Percentiles rank a stretch among this genome's conserved stretches.
phyloP scores from a whole-genome alignment of 1,140 invertebrate species.

The Manduca sexta region DNA sequence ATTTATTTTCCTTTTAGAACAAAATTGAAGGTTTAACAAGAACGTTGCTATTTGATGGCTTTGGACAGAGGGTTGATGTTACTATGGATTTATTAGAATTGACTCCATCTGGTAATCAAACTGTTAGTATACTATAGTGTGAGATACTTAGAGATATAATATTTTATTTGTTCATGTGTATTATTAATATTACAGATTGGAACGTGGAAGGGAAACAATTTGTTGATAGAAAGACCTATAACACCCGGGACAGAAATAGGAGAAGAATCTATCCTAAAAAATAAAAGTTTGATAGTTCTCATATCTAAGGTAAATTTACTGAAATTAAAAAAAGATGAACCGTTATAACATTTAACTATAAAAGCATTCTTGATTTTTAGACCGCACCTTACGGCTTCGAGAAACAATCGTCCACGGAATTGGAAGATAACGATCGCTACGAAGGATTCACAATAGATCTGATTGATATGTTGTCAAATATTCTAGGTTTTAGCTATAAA shows the following conservation, averaged over 20 bases:
- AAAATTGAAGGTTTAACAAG: slow-evolving; percentile 84
- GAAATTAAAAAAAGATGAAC: too few species aligned
- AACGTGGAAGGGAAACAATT: slow-evolving; percentile 33
- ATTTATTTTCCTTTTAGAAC: slow-evolving; percentile 36
- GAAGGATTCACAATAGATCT: slow-evolving; percentile 87
- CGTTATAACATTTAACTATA: not conserved
- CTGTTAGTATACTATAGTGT: slow-evolving; percentile 39
- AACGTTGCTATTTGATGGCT: slow-evolving; percentile 85
- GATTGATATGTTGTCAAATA: slow-evolving; percentile 82
- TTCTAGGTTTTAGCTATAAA: slow-evolving; percentile 91
- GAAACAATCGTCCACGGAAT: slow-evolving; percentile 78
- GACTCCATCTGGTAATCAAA: slow-evolving; percentile 76
- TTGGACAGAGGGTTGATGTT: slow-evolving; percentile 87
- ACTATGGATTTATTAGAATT: slow-evolving; percentile 86
- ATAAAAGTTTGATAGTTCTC: slow-evolving; percentile 81
- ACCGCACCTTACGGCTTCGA: slow-evolving; percentile 88
- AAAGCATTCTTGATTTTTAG: slow-evolving; percentile 56
- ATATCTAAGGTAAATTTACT: slow-evolving; percentile 84
- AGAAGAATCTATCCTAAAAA: slow-evolving; percentile 50
- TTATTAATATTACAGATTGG: slow-evolving; percentile 38
- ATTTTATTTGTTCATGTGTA: not conserved
- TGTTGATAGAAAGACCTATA: slow-evolving; percentile 35
- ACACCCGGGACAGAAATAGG: slow-evolving; percentile 38
- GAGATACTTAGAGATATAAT: not conserved
- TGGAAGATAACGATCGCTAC: slow-evolving; percentile 87